Evolutionary conservation across 2,797 vertebrate species (phyloP), one percentile per base, ranked within the genome.

Genomic region (Sylvilagus floridanus): DNA sequence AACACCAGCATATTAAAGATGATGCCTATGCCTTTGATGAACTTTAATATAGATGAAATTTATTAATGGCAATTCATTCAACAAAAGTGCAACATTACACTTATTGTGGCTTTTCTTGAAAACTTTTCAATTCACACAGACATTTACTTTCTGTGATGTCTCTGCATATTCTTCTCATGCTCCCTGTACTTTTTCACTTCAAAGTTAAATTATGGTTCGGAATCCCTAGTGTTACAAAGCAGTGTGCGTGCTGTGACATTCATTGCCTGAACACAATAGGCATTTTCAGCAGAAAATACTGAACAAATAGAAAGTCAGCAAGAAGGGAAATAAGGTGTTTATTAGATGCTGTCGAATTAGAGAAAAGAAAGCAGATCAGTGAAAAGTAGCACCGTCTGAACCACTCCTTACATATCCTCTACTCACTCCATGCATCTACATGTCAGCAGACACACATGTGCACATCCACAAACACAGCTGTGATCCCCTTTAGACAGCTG

Each of bases 291-390:
- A 94, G 83, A 84, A 96, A 92, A 72, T 13, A 63, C 26, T 7
- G 32, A 86, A 95, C 93, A 96, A 93, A 90, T 65, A 81, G 75
- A 88, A 96, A 96, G 82, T 63, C 77, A 90, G 60, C 47, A 75
- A 96, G 71, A 88, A 93, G 66, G 68, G 50, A 92, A 96, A 88
- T 91, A 78, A 90, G 62, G 66, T 88, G 35, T 88, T 96, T 96
- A 93, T 94, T 90, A 90, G 84, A 85, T 3, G 30, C 82, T 93
- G 50, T 66, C 88, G 93, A 96, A 76, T 35, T 87, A 85, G 47
- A 87, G 71, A 91, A 68, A 94, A 90, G n/a, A 63, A 69, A 47
- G 37, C 32, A 52, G 73, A 69, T 86, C 37, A 32, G 57, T 50
- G 57, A 72, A 24, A 83, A 32, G 26, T 37, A 28, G 22, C 72